Evolutionary conservation across 2,113 vertebrate genomes (phyloP).

Genomic region (Passerina amoena): DNA sequence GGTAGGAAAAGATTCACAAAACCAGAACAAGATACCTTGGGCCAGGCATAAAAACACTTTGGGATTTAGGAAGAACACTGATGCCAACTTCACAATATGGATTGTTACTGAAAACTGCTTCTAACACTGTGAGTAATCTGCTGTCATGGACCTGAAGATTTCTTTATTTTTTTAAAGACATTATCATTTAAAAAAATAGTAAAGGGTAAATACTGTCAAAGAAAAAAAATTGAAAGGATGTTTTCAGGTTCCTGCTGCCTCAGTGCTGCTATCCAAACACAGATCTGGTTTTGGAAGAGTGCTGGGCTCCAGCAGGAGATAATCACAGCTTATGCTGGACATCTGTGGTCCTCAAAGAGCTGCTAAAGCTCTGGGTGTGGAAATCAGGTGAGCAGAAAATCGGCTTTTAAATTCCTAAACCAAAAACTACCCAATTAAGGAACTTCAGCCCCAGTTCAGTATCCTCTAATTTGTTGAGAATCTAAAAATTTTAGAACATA

Average conservation of each 20-base stretch:
- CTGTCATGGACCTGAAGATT: background rate
- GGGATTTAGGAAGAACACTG: background rate
- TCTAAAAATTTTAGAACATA: background rate
- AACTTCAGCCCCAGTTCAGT: background rate
- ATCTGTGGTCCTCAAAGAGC: background rate
- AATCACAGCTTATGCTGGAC: background rate
- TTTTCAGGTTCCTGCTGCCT: background rate
- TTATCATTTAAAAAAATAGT: background rate
- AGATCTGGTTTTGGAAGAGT: background rate
- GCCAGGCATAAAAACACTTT: background rate
- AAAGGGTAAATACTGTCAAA: background rate
- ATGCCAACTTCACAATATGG: background rate
- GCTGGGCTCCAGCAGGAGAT: background rate
- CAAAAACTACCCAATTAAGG: background rate
- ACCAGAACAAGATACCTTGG: background rate
- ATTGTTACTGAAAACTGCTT: background rate
- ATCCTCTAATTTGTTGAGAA: background rate
- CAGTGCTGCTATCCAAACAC: background rate
- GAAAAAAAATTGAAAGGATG: accelerated
- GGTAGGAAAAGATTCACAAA: background rate
- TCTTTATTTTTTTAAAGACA: background rate
- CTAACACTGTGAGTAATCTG: background rate
- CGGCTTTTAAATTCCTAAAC: background rate
- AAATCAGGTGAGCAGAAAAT: background rate
- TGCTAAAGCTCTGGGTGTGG: background rate